These are phyloP conservation scores for Pempheris klunzingeri DNA, from an alignment of 2,797 vertebrate species.

Conservation along the genomic window DNA sequence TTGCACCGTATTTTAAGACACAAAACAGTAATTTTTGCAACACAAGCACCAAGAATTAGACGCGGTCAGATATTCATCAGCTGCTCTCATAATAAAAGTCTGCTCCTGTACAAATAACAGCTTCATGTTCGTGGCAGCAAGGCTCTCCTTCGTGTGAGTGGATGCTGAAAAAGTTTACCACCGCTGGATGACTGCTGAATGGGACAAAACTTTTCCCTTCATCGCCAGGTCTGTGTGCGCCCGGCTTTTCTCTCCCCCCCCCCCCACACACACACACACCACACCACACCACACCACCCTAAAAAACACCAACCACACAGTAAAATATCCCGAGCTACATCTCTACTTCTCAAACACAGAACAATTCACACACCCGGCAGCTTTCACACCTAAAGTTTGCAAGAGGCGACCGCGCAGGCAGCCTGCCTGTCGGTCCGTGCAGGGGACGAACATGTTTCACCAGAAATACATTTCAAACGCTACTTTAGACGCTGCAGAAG, in stretches of 20 bases:
- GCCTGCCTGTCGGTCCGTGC: too few species aligned
- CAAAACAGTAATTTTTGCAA: conserved; percentile 1
- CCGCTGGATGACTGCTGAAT: conserved; percentile 57
- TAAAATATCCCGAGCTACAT: not conserved
- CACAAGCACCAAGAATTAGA: conserved; percentile 3
- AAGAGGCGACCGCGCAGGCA: conserved; percentile 1
- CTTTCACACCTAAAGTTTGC: conserved; percentile 46
- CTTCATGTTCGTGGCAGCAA: conserved; percentile 14
- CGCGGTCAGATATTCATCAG: not conserved
- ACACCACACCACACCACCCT: too few species aligned
- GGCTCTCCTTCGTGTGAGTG: conserved; percentile 33
- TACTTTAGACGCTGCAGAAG: conserved; percentile 8
- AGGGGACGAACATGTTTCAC: conserved; percentile 20
- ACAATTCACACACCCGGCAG: conserved; percentile 14
- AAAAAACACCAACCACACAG: not conserved
- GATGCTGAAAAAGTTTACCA: conserved; percentile 74
- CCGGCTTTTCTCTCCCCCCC: too few species aligned
- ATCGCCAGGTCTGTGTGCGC: conserved; percentile 30
- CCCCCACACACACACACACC: too few species aligned
- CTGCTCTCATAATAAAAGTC: not conserved
- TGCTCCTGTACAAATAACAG: not conserved
- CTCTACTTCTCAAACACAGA: not conserved
- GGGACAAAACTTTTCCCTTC: conserved; percentile 75
- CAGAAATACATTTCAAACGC: not conserved
- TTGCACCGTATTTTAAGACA: conserved; percentile 2